phyloP scores from a whole-genome alignment of 2,888 invertebrate genomes.

The Drosophila prostipennis region DNA sequence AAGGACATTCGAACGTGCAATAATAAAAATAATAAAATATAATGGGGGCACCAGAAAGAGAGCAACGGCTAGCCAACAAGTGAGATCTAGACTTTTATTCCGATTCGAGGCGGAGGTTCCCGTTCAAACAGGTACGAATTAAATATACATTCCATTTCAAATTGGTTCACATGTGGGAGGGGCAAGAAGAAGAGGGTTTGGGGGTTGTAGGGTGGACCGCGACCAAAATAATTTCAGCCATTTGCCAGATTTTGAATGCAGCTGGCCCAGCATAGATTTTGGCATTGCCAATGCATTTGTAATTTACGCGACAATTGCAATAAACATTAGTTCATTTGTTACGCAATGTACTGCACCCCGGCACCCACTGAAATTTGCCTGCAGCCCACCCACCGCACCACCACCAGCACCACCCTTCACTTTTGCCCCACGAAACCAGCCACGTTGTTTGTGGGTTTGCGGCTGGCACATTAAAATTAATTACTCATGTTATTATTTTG shows the following conservation, averaged over 20 bases:
- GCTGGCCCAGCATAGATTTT: constrained; percentile 58
- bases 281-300: constrained; percentile 52
- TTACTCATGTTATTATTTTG: constrained; percentile 83
- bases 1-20: constrained; percentile 64
- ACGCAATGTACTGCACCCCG: constrained; percentile 38
- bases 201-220: constrained; percentile 44
- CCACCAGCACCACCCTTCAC: not conserved
- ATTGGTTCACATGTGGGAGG: constrained; percentile 32
- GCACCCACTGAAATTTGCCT: constrained; percentile 35
- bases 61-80: constrained; percentile 37
- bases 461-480: constrained; percentile 82
- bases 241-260: constrained; percentile 69
- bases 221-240: constrained; percentile 73
- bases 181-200: not conserved
- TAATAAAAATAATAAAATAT: constrained; percentile 74
- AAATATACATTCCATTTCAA: constrained; percentile 66
- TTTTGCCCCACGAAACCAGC: constrained; percentile 19
- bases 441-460: constrained; percentile 41
- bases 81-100: constrained; percentile 46
- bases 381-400: not conserved
- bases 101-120: constrained; percentile 22
- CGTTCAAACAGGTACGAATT: constrained; percentile 51
- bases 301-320: constrained; percentile 52
- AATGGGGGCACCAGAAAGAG: constrained; percentile 54
- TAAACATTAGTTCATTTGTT: constrained; percentile 54